Conservation (phyloP, 2,888 invertebrate species). For the Sipunculus nudus region DNA sequence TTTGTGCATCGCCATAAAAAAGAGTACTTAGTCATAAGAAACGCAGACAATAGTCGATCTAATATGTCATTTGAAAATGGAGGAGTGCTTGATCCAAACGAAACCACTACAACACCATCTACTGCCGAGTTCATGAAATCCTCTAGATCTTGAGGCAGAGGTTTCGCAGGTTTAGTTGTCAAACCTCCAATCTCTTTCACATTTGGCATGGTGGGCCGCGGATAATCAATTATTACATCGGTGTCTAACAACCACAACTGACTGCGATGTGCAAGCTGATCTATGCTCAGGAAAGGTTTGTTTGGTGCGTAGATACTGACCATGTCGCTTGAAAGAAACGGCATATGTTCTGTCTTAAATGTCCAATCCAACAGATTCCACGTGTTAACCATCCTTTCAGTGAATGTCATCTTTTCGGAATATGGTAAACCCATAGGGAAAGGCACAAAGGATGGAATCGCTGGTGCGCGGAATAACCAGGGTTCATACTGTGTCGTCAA, state of each 20-base stretch:
- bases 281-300: conserved; percentile 1
- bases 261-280: conserved; percentile 9
- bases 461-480: conserved; percentile 26
- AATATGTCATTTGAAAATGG: no score
- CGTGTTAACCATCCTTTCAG: conserved; percentile 20
- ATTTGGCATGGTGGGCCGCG: conserved; percentile 31
- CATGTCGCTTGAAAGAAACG: conserved; percentile 17
- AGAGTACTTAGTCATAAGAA: no score
- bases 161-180: conserved; percentile 17
- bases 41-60: no score
- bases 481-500: conserved; percentile 25
- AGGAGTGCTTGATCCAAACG: conserved; percentile 34
- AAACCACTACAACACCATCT: conserved; percentile 19
- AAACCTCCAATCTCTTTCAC: conserved; percentile 31
- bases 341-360: conserved; percentile 7
- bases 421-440: conserved; percentile 7
- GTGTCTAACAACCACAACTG: conserved; percentile 28
- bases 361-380: conserved; percentile 21
- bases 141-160: conserved; percentile 20
- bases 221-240: conserved; percentile 25
- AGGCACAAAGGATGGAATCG: conserved; percentile 27
- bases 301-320: conserved; percentile 21
- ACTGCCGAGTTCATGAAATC: conserved; percentile 9
- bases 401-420: conserved; percentile 26
- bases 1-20: no score